Percentiles rank a stretch among this genome's conserved stretches.
Conservation (phyloP, 1,140 invertebrate genomes). For the Theocolax elegans region DNA sequence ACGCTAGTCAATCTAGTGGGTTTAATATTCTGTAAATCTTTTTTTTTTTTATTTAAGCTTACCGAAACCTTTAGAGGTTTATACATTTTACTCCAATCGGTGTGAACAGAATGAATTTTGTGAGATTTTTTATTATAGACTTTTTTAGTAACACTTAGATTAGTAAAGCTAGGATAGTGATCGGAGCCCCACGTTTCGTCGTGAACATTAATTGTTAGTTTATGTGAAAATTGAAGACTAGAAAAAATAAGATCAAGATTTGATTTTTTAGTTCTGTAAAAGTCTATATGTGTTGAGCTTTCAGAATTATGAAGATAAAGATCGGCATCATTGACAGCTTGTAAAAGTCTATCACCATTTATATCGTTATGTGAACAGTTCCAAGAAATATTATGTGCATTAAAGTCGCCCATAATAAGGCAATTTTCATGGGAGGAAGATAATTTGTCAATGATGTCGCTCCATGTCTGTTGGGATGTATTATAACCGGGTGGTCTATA, state of each 20-base stretch:
- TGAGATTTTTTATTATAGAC: too few relatives aligned
- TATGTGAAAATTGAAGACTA: not conserved
- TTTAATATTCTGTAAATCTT: too few relatives aligned
- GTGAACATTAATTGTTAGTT: not conserved
- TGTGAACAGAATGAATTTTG: too few relatives aligned
- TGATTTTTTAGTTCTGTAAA: not conserved
- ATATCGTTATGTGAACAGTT: constrained; percentile 3
- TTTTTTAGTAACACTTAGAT: too few relatives aligned
- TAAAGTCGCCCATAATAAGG: constrained; percentile 16
- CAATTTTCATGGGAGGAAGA: not conserved
- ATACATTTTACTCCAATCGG: too few relatives aligned
- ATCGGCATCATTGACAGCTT: not conserved
- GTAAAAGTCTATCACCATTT: not conserved
- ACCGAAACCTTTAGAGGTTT: too few relatives aligned
- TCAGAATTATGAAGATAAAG: constrained; percentile 9
- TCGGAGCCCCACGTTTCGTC: constrained; percentile 21
- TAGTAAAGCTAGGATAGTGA: constrained; percentile 10
- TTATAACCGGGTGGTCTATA: not conserved
- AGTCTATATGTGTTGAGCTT: constrained; percentile 13
- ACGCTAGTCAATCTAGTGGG: too few relatives aligned
- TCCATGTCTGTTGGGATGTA: not conserved
- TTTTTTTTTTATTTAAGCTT: too few relatives aligned
- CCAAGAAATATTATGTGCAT: constrained; percentile 17
- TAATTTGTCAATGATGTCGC: not conserved
- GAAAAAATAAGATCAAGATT: constrained; percentile 27